Percentiles rank a stretch among this genome's conserved stretches.
Conservation (phyloP, 2,888 invertebrate species). For the Hanleya hanleyi region DNA sequence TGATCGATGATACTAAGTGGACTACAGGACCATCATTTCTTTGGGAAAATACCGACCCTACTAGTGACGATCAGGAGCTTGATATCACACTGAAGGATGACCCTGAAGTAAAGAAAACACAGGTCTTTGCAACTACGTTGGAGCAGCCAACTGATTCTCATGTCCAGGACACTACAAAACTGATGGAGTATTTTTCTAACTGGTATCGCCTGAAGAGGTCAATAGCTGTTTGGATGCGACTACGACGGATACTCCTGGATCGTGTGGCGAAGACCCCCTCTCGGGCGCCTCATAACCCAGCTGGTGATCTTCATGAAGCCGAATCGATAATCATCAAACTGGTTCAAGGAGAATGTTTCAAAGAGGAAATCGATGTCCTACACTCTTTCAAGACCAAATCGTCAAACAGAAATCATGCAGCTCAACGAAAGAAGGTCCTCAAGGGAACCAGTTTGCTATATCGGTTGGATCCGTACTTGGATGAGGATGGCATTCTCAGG, state of each 20-base stretch:
- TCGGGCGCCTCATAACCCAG: neutral
- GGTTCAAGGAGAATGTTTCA: constrained; percentile 10
- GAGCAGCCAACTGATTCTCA: neutral
- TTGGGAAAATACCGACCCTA: no score
- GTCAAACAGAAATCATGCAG: no score
- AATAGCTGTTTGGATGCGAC: constrained; percentile 14
- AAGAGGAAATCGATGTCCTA: neutral
- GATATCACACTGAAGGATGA: constrained; percentile 16
- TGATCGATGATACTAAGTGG: constrained; percentile 15
- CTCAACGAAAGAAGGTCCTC: neutral
- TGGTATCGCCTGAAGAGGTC: constrained; percentile 17
- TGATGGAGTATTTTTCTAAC: constrained; percentile 16
- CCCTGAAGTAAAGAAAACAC: constrained; percentile 16
- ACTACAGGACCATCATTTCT: constrained; percentile 6
- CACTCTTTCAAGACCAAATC: no score
- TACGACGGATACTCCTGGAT: neutral
- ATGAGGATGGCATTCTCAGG: constrained; percentile 28
- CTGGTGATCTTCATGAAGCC: constrained; percentile 11
- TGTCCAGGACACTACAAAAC: no score
- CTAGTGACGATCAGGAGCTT: no score
- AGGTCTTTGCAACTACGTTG: no score
- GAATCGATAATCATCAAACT: constrained; percentile 1
- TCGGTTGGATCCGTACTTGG: constrained; percentile 24
- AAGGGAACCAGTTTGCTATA: neutral
- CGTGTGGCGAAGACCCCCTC: no score